Conservation (phyloP, 2,888 invertebrate genomes). For the Campoplex capitator region DNA sequence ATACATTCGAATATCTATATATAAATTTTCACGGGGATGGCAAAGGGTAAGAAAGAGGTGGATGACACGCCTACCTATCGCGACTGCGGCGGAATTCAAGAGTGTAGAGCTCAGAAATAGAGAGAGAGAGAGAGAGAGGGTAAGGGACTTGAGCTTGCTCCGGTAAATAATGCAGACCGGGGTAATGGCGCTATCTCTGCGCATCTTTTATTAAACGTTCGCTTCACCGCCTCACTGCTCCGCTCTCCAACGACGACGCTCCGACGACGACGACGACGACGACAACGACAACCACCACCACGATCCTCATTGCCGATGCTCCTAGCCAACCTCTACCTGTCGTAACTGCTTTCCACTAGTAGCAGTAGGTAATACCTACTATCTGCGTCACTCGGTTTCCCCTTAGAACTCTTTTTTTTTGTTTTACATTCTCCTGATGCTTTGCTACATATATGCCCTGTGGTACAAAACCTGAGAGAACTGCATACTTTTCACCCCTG, state of each 20-base stretch:
- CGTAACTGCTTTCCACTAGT: conserved; percentile 48
- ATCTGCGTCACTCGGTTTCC: conserved; percentile 39
- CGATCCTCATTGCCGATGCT: conserved; percentile 41
- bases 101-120: conserved; percentile 72
- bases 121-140: conserved; percentile 22
- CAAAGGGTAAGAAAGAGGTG: conserved; percentile 62
- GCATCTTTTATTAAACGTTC: conserved; percentile 85
- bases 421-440: conserved; percentile 20
- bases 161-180: conserved; percentile 84
- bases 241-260: conserved; percentile 59
- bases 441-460: conserved; percentile 25
- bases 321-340: conserved; percentile 56
- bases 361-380: conserved; percentile 55
- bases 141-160: conserved; percentile 78
- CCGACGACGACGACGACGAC: conserved; percentile 52
- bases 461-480: conserved; percentile 39
- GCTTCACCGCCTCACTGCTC: conserved; percentile 77
- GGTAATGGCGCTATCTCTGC: conserved; percentile 85
- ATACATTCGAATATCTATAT: neutral
- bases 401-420: conserved; percentile 35
- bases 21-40: conserved; percentile 51
- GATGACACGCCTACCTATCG: conserved; percentile 81
- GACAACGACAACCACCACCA: conserved; percentile 63
- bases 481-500: conserved; percentile 47
- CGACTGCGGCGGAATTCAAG: conserved; percentile 82